A percentile compares a stretch with the other conserved stretches of the same genome.
Conservation (phyloP, 2,113 vertebrate species). For the Xyliphius kryptos region DNA sequence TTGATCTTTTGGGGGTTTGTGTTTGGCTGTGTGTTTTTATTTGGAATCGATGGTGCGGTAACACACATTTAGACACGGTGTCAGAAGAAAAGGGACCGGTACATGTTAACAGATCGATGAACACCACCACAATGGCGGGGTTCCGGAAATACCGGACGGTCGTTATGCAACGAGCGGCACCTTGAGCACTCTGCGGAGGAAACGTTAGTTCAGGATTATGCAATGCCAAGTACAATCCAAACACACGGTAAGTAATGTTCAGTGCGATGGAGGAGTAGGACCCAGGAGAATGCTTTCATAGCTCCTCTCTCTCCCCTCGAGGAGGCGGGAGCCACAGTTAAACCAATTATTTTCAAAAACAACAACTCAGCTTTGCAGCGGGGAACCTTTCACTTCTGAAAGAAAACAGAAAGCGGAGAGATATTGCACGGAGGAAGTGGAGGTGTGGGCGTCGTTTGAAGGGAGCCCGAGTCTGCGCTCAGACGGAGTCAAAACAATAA, state of each 20-base stretch:
- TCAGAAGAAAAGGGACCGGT: not conserved
- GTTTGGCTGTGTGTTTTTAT: no score
- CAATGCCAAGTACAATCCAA: slow-evolving; percentile 31
- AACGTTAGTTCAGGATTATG: slow-evolving; percentile 23
- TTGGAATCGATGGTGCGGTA: not conserved
- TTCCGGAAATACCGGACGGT: slow-evolving; percentile 8
- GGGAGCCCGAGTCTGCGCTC: slow-evolving; percentile 24
- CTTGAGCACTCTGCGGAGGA: slow-evolving; percentile 20
- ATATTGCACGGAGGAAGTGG: slow-evolving; percentile 30
- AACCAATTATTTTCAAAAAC: slow-evolving; percentile 42
- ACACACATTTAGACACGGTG: not conserved
- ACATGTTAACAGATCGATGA: not conserved
- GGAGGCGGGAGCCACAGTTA: slow-evolving; percentile 32
- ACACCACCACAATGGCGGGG: not conserved
- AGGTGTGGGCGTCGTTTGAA: slow-evolving; percentile 32
- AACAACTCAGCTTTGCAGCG: slow-evolving; percentile 39
- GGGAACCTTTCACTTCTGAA: slow-evolving; percentile 35
- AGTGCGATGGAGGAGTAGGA: slow-evolving; percentile 26
- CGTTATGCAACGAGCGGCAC: slow-evolving; percentile 21
- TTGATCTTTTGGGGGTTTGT: slow-evolving; percentile 21
- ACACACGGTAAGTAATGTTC: slow-evolving; percentile 28
- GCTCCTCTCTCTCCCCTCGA: slow-evolving; percentile 22
- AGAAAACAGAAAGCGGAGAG: slow-evolving; percentile 31
- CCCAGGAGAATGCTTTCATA: slow-evolving; percentile 37
- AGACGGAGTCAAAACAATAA: slow-evolving; percentile 43